Evolutionary conservation across 2,113 vertebrate genomes (phyloP).

Genomic region (Leptosomus discolor): DNA sequence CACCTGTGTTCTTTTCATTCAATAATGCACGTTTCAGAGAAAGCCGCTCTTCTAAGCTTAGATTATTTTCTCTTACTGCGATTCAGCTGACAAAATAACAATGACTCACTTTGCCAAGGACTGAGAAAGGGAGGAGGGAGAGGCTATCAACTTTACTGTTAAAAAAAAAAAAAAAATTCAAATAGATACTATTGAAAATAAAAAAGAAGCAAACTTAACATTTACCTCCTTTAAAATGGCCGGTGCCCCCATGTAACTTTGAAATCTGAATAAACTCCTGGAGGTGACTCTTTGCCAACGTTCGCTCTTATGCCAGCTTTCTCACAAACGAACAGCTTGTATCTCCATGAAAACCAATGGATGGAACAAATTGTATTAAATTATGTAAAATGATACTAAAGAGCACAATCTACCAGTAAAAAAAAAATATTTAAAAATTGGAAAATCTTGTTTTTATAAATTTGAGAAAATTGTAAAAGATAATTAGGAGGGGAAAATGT

Average conservation of each 20-base stretch:
- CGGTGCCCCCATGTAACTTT: conserved; percentile 66
- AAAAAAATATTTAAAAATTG: conserved; percentile 58
- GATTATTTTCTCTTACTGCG: conserved; percentile 3
- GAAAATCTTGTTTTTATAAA: conserved; percentile 74
- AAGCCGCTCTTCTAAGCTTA: neutral
- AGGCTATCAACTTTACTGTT: rapidly evolving
- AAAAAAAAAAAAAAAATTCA: neutral
- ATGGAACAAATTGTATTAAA: conserved; percentile 90
- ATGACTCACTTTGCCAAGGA: neutral
- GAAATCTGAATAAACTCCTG: conserved; percentile 70
- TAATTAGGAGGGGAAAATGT: conserved; percentile 20
- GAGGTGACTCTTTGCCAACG: conserved; percentile 72
- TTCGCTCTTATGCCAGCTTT: conserved; percentile 73
- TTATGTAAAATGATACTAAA: conserved; percentile 87
- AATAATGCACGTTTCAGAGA: neutral
- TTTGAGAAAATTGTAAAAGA: conserved; percentile 58
- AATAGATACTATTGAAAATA: neutral
- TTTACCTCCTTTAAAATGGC: conserved; percentile 61
- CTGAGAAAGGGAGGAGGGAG: neutral
- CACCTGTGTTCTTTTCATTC: conserved; percentile 69
- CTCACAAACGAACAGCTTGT: conserved; percentile 86
- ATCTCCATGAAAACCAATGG: conserved; percentile 87
- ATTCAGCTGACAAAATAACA: neutral
- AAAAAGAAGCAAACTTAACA: neutral
- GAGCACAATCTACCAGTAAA: conserved; percentile 77